phyloP scores from a whole-genome alignment of 2,113 vertebrate genomes.

The Epinephelus cyanopodus region DNA sequence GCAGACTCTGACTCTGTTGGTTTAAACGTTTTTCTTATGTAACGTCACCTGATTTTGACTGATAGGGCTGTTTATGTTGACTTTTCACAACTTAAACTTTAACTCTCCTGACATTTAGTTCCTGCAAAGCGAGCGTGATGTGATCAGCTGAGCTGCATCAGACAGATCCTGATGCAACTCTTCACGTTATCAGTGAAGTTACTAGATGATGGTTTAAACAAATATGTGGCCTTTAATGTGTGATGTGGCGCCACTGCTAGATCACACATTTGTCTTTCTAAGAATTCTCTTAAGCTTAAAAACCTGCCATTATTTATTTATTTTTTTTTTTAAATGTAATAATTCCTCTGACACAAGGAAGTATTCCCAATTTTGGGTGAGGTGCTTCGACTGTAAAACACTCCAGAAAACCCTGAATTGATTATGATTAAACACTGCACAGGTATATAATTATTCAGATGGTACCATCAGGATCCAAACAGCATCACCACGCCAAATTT shows the following conservation, averaged over 20 bases:
- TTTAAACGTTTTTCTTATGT: no score
- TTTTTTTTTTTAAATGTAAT: no score
- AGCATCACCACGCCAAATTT: background rate
- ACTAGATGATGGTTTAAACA: background rate
- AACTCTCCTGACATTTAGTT: background rate
- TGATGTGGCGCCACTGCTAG: no score
- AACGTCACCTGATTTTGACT: background rate
- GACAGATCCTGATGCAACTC: background rate
- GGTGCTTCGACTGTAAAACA: background rate
- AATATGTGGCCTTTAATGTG: background rate
- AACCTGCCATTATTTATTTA: no score
- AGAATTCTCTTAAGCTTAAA: background rate
- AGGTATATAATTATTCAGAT: background rate
- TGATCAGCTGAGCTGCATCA: no score
- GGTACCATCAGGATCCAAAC: background rate
- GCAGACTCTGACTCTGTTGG: no score
- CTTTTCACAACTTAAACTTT: background rate
- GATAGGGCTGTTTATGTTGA: background rate
- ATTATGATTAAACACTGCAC: background rate
- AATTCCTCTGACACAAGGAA: background rate
- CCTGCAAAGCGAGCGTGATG: background rate
- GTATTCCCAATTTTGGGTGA: background rate
- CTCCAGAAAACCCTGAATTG: background rate
- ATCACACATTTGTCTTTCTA: no score
- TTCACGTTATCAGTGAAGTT: background rate